Conservation (phyloP, 2,797 vertebrate genomes). For the Phalloptychus januarius region DNA sequence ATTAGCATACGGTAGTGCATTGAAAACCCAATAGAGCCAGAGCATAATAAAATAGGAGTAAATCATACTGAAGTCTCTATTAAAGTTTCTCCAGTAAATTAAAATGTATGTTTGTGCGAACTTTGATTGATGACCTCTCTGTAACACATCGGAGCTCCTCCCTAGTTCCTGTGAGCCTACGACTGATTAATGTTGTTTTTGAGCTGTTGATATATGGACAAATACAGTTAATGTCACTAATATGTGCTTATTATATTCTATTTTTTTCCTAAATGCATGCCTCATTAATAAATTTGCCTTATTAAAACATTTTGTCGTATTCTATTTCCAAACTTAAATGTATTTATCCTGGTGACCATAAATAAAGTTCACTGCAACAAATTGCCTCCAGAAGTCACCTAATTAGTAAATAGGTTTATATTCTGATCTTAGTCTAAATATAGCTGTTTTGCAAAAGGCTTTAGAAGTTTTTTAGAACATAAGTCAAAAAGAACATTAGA, state of each 20-base stretch:
- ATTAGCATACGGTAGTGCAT: neutral
- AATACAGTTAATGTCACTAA: neutral
- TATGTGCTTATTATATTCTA: neutral
- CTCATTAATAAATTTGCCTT: neutral
- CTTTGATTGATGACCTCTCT: neutral
- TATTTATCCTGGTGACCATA: neutral
- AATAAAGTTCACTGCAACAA: neutral
- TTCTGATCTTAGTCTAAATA: no score
- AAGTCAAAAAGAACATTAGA: neutral
- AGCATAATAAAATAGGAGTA: neutral
- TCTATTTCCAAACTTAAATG: neutral
- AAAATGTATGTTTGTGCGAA: neutral
- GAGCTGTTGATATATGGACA: neutral
- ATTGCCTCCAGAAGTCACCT: neutral
- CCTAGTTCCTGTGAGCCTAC: neutral
- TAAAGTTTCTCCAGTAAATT: neutral
- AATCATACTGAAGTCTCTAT: neutral
- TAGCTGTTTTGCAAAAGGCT: neutral
- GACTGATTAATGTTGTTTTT: neutral
- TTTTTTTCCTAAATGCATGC: neutral
- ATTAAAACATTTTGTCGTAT: neutral
- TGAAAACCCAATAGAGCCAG: conserved; percentile 3
- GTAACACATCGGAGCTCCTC: neutral
- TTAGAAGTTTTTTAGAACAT: neutral
- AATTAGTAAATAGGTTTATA: neutral